phyloP scores from a whole-genome alignment of 1,140 invertebrate species.

The Heliconius nattereri region DNA sequence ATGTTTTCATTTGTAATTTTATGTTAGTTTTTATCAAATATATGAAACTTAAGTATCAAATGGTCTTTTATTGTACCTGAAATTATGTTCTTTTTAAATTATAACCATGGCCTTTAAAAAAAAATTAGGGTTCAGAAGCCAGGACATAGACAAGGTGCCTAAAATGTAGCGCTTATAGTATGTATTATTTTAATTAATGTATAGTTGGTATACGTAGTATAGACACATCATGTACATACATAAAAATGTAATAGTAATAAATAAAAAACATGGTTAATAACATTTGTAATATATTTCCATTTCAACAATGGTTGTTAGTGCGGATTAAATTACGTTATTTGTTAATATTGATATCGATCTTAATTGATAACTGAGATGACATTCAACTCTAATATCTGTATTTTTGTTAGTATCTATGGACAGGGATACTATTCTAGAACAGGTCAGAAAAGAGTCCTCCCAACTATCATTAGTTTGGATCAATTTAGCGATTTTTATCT shows the following conservation, averaged over 20 bases:
- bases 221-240: background rate
- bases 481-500: no score
- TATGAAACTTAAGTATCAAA: background rate
- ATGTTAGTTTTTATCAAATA: conserved; percentile 13
- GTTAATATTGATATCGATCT: no score
- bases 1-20: conserved; percentile 12
- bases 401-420: no score
- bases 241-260: background rate
- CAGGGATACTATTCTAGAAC: no score
- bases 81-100: background rate
- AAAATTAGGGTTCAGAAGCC: background rate
- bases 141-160: background rate
- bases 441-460: no score
- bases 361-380: no score
- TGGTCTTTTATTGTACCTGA: background rate
- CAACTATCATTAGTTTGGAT: no score
- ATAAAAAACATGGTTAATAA: background rate
- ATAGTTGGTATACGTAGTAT: background rate
- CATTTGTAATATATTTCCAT: background rate
- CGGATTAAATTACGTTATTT: no score
- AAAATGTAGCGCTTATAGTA: background rate
- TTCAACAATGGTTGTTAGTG: background rate
- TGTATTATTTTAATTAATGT: background rate
- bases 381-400: no score
- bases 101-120: background rate